A percentile compares a stretch with the other conserved stretches of the same genome.
Evolutionary conservation across 2,113 vertebrate species (phyloP).

Genomic region (Macaca fascicularis): T2T-MFA8v1.1 NC_088389.1:85553001-85553500

Average conservation of each 20-base stretch:
- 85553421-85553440: fast-evolving
- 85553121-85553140: conserved; percentile 34
- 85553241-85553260: neutral
- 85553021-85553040: conserved; percentile 72
- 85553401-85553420: neutral
- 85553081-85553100: conserved; percentile 32
- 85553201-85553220: neutral
- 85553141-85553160: neutral
- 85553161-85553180: conserved; percentile 2
- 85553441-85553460: fast-evolving
- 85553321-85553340: neutral
- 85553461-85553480: too few relatives aligned
- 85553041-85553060: conserved; percentile 49
- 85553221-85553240: neutral
- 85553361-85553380: neutral
- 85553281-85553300: neutral
- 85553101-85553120: conserved; percentile 46
- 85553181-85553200: neutral
- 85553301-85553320: neutral
- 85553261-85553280: conserved; percentile 32
- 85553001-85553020: conserved; percentile 76
- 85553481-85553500: fast-evolving
- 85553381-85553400: neutral
- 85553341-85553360: neutral
- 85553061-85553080: conserved; percentile 61